Evolutionary conservation across 2,113 vertebrate species (phyloP).

Genomic region (Chlamydotis undulata): DNA sequence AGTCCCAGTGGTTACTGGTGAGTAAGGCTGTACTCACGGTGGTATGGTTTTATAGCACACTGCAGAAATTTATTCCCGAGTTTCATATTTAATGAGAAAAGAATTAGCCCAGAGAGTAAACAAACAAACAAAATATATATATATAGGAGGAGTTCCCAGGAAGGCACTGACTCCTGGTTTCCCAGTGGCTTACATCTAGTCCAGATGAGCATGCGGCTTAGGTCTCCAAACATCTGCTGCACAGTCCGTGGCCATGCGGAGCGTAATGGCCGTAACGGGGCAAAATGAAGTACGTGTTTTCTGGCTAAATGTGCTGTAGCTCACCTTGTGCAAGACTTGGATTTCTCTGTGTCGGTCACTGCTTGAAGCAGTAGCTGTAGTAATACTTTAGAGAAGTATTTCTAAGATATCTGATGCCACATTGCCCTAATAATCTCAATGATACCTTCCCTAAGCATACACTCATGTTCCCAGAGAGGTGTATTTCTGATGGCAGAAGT

Average conservation of each 20-base stretch:
- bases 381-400: background rate
- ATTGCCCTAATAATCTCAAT: background rate
- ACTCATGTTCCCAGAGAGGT: background rate
- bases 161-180: background rate
- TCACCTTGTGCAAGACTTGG: background rate
- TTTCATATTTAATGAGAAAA: background rate
- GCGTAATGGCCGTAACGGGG: fast-evolving
- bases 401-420: background rate
- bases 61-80: background rate
- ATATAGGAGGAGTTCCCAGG: background rate
- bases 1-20: background rate
- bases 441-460: background rate
- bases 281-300: fast-evolving
- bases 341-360: background rate
- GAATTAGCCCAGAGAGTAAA: background rate
- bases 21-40: background rate
- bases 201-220: too few species aligned
- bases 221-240: background rate
- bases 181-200: background rate
- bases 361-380: background rate
- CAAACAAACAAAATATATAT: background rate
- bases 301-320: background rate
- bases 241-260: fast-evolving
- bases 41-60: background rate
- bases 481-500: background rate